Evolutionary conservation across 2,888 invertebrate genomes (phyloP).

Genomic region (Andrena bicolor): DNA sequence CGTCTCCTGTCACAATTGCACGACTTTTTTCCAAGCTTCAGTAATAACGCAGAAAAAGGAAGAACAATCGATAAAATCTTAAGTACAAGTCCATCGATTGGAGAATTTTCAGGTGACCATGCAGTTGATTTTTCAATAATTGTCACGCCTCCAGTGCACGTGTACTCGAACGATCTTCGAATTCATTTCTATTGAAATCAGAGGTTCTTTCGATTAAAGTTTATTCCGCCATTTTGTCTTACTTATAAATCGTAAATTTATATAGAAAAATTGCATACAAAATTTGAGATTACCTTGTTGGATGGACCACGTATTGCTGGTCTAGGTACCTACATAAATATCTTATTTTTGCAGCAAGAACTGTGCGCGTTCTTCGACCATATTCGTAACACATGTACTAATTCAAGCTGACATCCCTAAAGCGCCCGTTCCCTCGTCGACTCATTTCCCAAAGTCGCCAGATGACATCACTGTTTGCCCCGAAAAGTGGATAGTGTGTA

Average conservation of each 20-base stretch:
- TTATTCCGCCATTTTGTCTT: too few relatives aligned
- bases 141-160: too few relatives aligned
- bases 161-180: too few relatives aligned
- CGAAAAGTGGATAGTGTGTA: conserved; percentile 51
- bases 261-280: not conserved
- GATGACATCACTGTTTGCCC: conserved; percentile 66
- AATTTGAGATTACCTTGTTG: too few relatives aligned
- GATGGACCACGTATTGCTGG: not conserved
- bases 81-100: too few relatives aligned
- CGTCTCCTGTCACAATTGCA: not conserved
- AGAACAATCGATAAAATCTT: not conserved
- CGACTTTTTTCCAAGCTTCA: too few relatives aligned
- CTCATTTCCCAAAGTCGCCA: conserved; percentile 55
- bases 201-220: too few relatives aligned
- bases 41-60: not conserved
- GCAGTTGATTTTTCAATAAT: too few relatives aligned
- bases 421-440: conserved; percentile 44
- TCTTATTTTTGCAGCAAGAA: not conserved
- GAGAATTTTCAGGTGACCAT: too few relatives aligned
- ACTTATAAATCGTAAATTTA: too few relatives aligned
- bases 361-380: not conserved
- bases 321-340: not conserved
- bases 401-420: conserved; percentile 11
- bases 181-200: too few relatives aligned
- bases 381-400: not conserved